phyloP scores from a whole-genome alignment of 1,140 invertebrate species.

The Drosophila sulfurigaster region DNA sequence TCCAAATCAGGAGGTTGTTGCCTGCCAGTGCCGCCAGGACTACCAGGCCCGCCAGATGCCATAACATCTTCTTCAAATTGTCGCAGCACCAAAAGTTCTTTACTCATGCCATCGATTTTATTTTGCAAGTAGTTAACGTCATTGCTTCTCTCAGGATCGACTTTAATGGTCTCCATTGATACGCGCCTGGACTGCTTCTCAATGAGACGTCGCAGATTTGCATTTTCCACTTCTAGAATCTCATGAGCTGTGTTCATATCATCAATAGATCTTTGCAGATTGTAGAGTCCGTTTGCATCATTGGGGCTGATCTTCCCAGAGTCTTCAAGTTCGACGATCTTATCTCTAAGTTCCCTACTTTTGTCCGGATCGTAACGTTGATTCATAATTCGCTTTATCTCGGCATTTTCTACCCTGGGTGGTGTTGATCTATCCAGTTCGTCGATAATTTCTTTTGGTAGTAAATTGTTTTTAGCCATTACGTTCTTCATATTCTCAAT shows the following conservation, averaged over 20 bases:
- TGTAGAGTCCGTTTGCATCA: conserved; percentile 61
- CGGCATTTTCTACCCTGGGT: conserved; percentile 49
- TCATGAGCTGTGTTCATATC: conserved; percentile 73
- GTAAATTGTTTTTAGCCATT: conserved; percentile 60
- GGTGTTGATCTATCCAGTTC: conserved; percentile 51
- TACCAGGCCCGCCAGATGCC: conserved; percentile 2
- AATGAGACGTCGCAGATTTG: conserved; percentile 64
- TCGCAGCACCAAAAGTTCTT: conserved; percentile 64
- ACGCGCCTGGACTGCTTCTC: conserved; percentile 67
- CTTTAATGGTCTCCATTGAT: conserved; percentile 48
- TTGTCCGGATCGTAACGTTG: conserved; percentile 65
- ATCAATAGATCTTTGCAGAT: conserved; percentile 60
- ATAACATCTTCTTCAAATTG: conserved; percentile 61
- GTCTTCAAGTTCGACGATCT: conserved; percentile 63
- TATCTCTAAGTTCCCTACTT: conserved; percentile 50
- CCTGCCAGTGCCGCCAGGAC: neutral
- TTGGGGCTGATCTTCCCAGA: conserved; percentile 59
- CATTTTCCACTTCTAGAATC: conserved; percentile 70
- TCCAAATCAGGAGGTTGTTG: conserved; percentile 46
- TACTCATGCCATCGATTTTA: conserved; percentile 65
- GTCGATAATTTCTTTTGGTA: conserved; percentile 48
- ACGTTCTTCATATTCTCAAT: conserved; percentile 55
- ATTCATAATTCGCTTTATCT: conserved; percentile 71
- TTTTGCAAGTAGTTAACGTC: conserved; percentile 70
- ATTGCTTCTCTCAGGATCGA: conserved; percentile 66